Percentiles rank a stretch among this genome's conserved stretches.
These are phyloP conservation scores for Morone chrysops DNA, from an alignment of 2,113 vertebrate genomes.

Conservation along the genomic window DNA sequence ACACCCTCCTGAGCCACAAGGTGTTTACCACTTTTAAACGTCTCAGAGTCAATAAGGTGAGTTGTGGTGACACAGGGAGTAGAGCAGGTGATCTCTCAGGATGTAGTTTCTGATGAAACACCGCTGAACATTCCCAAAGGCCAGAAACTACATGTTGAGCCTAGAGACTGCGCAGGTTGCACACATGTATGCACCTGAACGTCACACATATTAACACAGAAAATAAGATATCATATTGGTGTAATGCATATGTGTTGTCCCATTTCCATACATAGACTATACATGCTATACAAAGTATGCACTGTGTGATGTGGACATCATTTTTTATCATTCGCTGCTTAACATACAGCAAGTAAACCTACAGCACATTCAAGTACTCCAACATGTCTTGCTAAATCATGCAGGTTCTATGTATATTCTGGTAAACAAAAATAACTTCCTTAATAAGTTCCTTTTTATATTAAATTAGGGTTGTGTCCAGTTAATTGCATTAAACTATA, in stretches of 20 bases:
- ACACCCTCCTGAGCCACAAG: background rate
- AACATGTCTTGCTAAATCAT: background rate
- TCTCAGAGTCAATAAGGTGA: slow-evolving; percentile 36
- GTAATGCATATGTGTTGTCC: background rate
- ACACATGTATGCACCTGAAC: slow-evolving; percentile 8
- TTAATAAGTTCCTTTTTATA: background rate
- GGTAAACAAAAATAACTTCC: background rate
- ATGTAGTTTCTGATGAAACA: slow-evolving; percentile 75
- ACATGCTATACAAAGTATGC: background rate
- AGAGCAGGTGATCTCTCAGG: slow-evolving; percentile 71
- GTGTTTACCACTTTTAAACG: slow-evolving; percentile 63
- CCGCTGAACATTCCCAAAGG: slow-evolving; percentile 62
- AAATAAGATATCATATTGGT: background rate
- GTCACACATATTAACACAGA: slow-evolving; percentile 14
- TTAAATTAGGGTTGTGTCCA: background rate
- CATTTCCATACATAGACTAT: background rate
- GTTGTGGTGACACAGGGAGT: slow-evolving; percentile 56
- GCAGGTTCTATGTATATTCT: background rate
- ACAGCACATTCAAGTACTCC: background rate
- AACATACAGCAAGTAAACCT: background rate
- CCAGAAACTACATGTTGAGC: slow-evolving; percentile 50
- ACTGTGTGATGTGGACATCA: background rate
- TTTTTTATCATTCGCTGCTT: background rate
- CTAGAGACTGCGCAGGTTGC: slow-evolving; percentile 53
- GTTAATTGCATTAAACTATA: background rate